A percentile compares a stretch with the other conserved stretches of the same genome.
These are phyloP conservation scores for Eulemur rufifrons DNA, from an alignment of 2,113 vertebrate genomes.

Conservation along the genomic window DNA sequence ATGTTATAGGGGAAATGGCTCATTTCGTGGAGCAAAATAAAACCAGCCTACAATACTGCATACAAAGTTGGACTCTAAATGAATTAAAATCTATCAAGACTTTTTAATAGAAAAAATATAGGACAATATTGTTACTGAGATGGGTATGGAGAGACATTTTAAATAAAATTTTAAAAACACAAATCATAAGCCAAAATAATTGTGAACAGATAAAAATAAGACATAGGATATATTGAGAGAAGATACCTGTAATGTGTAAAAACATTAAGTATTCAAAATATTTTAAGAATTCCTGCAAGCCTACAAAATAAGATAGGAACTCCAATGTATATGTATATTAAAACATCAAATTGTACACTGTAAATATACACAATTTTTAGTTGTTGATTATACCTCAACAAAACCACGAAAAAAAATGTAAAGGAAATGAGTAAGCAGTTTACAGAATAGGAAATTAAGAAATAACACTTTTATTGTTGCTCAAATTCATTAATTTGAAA, in stretches of 20 bases:
- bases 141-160: not conserved
- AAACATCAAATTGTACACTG: not conserved
- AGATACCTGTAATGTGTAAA: not conserved
- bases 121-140: not conserved
- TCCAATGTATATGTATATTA: not conserved
- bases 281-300: not conserved
- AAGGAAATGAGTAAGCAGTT: not conserved
- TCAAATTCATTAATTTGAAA: constrained; percentile 30
- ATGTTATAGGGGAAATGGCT: not conserved
- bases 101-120: not conserved
- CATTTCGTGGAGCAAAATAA: not conserved
- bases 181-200: not conserved
- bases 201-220: not conserved
- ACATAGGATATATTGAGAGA: not conserved
- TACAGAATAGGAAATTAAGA: not conserved
- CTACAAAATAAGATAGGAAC: not conserved
- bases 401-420: not conserved
- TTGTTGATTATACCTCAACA: not conserved
- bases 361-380: not conserved
- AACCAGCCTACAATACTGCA: not conserved
- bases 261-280: not conserved
- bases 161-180: not conserved
- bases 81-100: not conserved
- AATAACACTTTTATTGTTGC: not conserved
- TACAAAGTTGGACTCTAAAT: not conserved